These are phyloP conservation scores for Heterotilapia buettikoferi DNA, from an alignment of 2,113 vertebrate genomes.

Conservation along the genomic window DNA sequence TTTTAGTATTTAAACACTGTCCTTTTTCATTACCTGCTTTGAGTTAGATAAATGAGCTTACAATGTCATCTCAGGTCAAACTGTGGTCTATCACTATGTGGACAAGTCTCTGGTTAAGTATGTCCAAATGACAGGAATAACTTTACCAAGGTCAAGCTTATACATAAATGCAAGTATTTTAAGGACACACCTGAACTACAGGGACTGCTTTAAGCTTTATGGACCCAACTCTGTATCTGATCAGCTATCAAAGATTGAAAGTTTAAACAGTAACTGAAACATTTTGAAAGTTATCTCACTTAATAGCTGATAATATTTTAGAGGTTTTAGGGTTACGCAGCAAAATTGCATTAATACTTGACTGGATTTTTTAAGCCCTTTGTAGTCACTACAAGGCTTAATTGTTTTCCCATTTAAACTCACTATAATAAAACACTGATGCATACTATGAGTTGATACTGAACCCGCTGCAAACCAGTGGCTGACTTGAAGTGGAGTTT, in stretches of 20 bases:
- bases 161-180: neutral
- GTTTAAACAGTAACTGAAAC: neutral
- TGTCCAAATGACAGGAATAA: neutral
- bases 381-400: neutral
- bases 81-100: neutral
- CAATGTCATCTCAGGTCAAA: slow-evolving; percentile 21
- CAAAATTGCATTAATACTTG: neutral
- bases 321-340: neutral
- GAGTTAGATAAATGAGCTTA: slow-evolving; percentile 33
- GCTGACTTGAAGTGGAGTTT: neutral
- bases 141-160: neutral
- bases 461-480: neutral
- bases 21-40: slow-evolving; percentile 25
- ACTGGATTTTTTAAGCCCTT: neutral
- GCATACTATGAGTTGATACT: neutral
- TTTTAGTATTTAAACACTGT: slow-evolving; percentile 24
- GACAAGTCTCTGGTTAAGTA: neutral
- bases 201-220: accelerated
- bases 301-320: neutral
- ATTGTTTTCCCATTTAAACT: neutral
- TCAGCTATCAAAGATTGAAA: neutral
- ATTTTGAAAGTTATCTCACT: neutral
- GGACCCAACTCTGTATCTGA: neutral
- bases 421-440: neutral
- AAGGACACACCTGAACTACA: neutral